Conservation (phyloP, 2,113 vertebrate genomes). For the Varanus komodoensis region DNA sequence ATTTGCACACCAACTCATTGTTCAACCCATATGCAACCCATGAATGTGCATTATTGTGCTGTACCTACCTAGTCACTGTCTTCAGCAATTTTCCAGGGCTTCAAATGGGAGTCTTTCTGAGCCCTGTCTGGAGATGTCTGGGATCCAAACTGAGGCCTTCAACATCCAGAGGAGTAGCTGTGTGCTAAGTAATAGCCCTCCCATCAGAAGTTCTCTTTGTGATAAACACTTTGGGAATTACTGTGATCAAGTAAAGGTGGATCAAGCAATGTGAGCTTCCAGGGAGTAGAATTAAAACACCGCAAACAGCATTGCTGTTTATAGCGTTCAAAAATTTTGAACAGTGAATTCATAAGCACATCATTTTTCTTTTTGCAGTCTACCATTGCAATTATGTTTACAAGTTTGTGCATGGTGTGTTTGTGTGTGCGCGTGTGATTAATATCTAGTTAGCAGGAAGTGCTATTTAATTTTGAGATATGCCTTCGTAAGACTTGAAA, state of each 20-base stretch:
- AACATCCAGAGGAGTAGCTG: too few species aligned
- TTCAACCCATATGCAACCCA: too few species aligned
- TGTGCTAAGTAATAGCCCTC: background rate
- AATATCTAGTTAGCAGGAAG: constrained; percentile 19
- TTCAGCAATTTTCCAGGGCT: too few species aligned
- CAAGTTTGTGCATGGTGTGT: background rate
- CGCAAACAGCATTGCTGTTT: background rate
- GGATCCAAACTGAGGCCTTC: too few species aligned
- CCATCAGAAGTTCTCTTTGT: background rate
- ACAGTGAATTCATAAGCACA: background rate
- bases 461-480: constrained; percentile 7
- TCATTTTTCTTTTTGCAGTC: background rate
- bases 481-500: constrained; percentile 33
- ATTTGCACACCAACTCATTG: too few species aligned
- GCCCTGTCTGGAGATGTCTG: too few species aligned
- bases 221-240: too few species aligned
- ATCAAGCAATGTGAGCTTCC: background rate
- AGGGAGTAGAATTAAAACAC: background rate
- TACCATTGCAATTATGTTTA: constrained; percentile 17
- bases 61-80: too few species aligned
- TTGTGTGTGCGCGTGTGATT: background rate
- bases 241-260: background rate
- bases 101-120: too few species aligned
- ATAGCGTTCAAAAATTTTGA: background rate
- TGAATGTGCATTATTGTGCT: too few species aligned